Evolutionary conservation across 2,797 vertebrate genomes (phyloP).

Genomic region (Melopsittacus undulatus): DNA sequence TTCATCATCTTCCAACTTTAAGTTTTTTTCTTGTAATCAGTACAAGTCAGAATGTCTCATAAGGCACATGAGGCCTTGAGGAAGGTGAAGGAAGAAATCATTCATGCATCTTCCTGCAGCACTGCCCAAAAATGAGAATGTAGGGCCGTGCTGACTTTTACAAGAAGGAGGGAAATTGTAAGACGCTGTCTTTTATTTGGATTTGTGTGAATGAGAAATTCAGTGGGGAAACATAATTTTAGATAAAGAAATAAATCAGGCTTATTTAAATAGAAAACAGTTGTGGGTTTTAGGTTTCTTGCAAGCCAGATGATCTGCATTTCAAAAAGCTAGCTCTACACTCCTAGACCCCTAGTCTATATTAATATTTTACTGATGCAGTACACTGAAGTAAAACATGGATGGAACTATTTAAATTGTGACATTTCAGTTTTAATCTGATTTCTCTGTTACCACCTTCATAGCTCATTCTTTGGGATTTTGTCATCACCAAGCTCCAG

Average conservation of each 20-base stretch:
- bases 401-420: neutral
- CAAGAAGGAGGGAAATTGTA: neutral
- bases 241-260: neutral
- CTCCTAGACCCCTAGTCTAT: neutral
- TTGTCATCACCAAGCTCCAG: neutral
- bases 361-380: neutral
- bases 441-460: neutral
- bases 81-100: neutral
- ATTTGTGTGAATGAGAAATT: neutral
- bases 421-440: neutral
- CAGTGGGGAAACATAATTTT: neutral
- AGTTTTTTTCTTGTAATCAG: neutral
- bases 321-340: neutral
- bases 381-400: neutral
- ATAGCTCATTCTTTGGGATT: neutral
- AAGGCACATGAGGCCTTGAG: neutral
- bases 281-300: neutral
- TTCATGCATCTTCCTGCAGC: neutral
- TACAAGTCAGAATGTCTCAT: neutral
- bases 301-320: neutral
- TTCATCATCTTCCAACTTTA: neutral
- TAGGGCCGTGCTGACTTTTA: neutral
- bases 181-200: neutral
- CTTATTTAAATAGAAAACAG: neutral
- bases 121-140: neutral